Percentiles rank a stretch among this genome's conserved stretches.
Conservation (phyloP, 2,113 vertebrate species). For the Strix uralensis region DNA sequence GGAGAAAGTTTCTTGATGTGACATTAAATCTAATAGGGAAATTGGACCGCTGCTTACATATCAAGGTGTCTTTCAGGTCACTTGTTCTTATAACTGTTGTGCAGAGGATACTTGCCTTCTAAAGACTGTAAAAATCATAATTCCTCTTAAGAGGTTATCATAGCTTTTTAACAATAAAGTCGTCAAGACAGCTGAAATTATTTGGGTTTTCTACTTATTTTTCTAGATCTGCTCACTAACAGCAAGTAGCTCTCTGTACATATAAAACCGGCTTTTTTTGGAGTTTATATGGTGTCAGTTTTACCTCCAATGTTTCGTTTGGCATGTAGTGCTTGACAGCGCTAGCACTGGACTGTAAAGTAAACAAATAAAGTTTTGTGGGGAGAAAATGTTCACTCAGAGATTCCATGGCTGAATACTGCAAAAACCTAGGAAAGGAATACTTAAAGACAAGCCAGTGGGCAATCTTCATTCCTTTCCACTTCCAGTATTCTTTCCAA, state of each 20-base stretch:
- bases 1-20: not conserved
- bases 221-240: not conserved
- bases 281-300: conserved; percentile 11
- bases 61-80: not conserved
- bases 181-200: not conserved
- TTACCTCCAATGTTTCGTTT: conserved; percentile 35
- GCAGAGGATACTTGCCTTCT: not conserved
- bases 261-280: not conserved
- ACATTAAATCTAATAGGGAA: not conserved
- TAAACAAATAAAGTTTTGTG: conserved; percentile 45
- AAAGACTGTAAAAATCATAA: not conserved
- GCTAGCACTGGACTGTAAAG: conserved; percentile 2
- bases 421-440: conserved; percentile 32
- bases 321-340: not conserved
- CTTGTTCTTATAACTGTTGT: not conserved
- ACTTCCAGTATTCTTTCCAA: conserved; percentile 7
- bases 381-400: conserved; percentile 56
- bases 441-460: not conserved
- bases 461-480: conserved; percentile 8
- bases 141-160: not conserved
- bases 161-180: not conserved
- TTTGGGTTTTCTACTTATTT: not conserved
- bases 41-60: not conserved
- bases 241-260: not conserved
- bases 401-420: conserved; percentile 52